Conservation (phyloP, 2,888 invertebrate genomes). For the Liopterus haemorrhoidalis region DNA sequence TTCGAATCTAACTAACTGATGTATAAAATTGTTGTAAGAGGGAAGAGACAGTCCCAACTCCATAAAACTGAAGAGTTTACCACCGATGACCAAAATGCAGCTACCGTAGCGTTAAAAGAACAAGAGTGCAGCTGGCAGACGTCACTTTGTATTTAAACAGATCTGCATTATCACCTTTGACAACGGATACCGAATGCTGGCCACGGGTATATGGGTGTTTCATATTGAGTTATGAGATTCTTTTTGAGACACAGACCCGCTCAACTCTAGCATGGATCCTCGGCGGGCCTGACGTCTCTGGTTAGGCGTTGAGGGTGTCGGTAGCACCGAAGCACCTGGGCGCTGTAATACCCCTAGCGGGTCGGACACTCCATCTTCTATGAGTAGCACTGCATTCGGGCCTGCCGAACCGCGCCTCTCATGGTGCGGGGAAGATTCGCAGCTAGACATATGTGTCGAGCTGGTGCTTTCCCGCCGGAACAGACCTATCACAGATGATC, state of each 20-base stretch:
- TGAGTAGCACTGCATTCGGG: slow-evolving; percentile 50
- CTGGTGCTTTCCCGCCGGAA: slow-evolving; percentile 78
- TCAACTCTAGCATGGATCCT: slow-evolving; percentile 77
- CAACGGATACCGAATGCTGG: too few species aligned
- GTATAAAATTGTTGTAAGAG: too few species aligned
- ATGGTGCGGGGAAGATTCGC: slow-evolving; percentile 44
- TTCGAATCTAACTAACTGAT: too few species aligned
- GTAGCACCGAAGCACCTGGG: slow-evolving; percentile 20
- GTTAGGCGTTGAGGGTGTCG: slow-evolving; percentile 54
- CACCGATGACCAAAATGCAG: too few species aligned
- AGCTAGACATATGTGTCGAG: slow-evolving; percentile 56
- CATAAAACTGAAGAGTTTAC: too few species aligned
- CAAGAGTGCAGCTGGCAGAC: too few species aligned
- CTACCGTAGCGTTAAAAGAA: too few species aligned
- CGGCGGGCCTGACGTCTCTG: slow-evolving; percentile 65
- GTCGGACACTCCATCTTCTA: slow-evolving; percentile 49
- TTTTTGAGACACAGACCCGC: slow-evolving; percentile 55
- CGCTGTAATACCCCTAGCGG: slow-evolving; percentile 41
- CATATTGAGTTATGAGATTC: slow-evolving; percentile 11
- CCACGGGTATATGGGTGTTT: too few species aligned
- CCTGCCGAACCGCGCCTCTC: slow-evolving; percentile 39
- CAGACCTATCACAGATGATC: slow-evolving; percentile 84
- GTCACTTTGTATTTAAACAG: too few species aligned
- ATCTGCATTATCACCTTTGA: too few species aligned
- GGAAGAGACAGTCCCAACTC: too few species aligned